These are phyloP conservation scores for Arvicanthis niloticus DNA, from an alignment of 2,113 vertebrate species.

Conservation along the genomic window DNA sequence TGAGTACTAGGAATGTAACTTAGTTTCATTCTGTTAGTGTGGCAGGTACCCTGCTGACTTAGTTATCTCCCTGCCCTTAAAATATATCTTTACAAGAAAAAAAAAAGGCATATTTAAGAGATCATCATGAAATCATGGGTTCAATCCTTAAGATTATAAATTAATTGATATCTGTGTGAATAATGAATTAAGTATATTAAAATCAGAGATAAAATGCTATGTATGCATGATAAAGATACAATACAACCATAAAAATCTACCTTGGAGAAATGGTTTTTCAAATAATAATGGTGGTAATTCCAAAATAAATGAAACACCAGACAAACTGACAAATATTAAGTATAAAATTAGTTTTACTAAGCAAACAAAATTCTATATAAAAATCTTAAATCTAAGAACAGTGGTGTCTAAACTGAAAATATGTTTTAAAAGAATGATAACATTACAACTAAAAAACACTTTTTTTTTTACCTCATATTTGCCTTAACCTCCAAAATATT, in stretches of 20 bases:
- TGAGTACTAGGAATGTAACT: not conserved
- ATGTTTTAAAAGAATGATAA: not conserved
- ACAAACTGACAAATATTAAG: constrained; percentile 39
- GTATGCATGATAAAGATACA: not conserved
- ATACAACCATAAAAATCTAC: constrained; percentile 31
- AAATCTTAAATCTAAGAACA: constrained; percentile 24
- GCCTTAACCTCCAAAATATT: constrained; percentile 10
- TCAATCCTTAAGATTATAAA: not conserved
- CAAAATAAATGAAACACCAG: constrained; percentile 43
- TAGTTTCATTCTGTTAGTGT: not conserved
- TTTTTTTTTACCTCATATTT: constrained; percentile 28
- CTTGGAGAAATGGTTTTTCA: not conserved
- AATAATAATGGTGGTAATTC: constrained; percentile 36
- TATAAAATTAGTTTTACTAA: constrained; percentile 53
- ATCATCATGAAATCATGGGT: not conserved
- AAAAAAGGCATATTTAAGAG: constrained; percentile 51
- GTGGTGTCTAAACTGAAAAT: not conserved
- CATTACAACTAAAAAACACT: constrained; percentile 46
- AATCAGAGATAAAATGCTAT: constrained; percentile 44
- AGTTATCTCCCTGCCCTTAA: not conserved
- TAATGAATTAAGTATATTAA: constrained; percentile 21
- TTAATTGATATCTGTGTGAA: not conserved
- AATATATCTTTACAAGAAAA: constrained; percentile 36
- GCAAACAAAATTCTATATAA: constrained; percentile 40
- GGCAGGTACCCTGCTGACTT: not conserved